Evolutionary conservation across 2,797 vertebrate species (phyloP).

Genomic region (Sebastes umbrosus): DNA sequence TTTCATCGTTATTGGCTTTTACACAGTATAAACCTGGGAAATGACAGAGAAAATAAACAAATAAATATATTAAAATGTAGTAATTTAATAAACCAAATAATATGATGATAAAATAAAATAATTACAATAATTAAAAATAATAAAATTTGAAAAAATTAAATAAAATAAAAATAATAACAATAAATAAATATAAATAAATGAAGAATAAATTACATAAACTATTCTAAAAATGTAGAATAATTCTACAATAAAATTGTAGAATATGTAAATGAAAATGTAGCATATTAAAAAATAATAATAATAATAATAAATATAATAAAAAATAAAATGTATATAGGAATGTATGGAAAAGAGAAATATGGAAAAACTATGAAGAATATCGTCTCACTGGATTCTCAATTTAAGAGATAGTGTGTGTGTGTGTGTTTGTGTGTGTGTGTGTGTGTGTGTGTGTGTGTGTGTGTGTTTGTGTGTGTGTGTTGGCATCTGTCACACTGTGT

Average conservation of each 20-base stretch:
- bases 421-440: background rate
- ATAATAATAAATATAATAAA: background rate
- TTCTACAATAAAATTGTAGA: background rate
- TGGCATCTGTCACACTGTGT: conserved; percentile 17
- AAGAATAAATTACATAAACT: background rate
- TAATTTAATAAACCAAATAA: background rate
- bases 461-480: conserved; percentile 10
- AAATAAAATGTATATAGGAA: background rate
- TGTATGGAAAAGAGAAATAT: background rate
- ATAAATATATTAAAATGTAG: background rate
- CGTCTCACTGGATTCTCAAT: background rate
- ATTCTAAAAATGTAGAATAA: background rate
- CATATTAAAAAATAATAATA: background rate
- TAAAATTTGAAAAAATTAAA: background rate
- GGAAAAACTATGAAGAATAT: background rate
- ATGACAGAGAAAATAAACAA: background rate
- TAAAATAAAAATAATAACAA: background rate
- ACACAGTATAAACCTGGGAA: too few relatives aligned
- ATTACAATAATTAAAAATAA: background rate
- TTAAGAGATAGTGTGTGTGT: background rate
- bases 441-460: background rate
- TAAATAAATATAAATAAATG: background rate
- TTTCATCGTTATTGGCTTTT: too few relatives aligned
- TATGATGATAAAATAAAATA: background rate
- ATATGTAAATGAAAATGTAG: background rate